Base-by-base conservation (phyloP, 2,797 vertebrate genomes). In the Sebastes hubbsi region DNA sequence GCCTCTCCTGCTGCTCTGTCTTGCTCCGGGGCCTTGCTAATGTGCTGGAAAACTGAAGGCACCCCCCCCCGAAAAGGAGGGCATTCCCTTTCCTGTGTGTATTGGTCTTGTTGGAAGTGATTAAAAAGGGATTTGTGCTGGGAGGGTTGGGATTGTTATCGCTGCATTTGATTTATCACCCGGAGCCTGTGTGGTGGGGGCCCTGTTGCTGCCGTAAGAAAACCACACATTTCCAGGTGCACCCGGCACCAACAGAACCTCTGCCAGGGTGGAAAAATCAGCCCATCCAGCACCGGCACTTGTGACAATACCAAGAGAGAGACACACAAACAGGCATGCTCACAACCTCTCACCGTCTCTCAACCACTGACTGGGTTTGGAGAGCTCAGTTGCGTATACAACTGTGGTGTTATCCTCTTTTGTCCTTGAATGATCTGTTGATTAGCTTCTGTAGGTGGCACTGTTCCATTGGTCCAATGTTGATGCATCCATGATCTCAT, bases 81-180 rank as follows among this genome's bases (percentile, higher is more conserved):
- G 85, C 46, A 49, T 49, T 49, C 8, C 49, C 68, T 87, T 93
- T 94, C 86, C 91, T 93, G 86, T 91, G 91, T 52, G 56, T 76
- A 84, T 86, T 84, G 88, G 80, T 87, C 86, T 89, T 91, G 88
- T 94, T 94, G 92, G 90, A 94, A 92, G 92, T 90, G 94, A 94
- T 95, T 95, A 95, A 93, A 94, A 92, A 86, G 83, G 88, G 90
- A 93, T 94, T 94, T 90, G 87, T 80, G 85, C 81, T 77, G 84
- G 82, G 90, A 92, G 90, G 86, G 82, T 80, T 86, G 83, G 73
- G 88, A 90, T 89, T 95, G 94, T 95, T 95, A 95, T 95, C 94
- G 87, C 89, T 86, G 58, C 58, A 30, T 89, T 90, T 94, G 93
- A 96, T 96, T 95, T 95, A 95, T 94, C 88, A 79, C 90, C 80